These are phyloP conservation scores for Sanderia malayensis DNA, from an alignment of 30 jellyfish, hydroid and myxozoan genomes.

Conservation along the genomic window DNA sequence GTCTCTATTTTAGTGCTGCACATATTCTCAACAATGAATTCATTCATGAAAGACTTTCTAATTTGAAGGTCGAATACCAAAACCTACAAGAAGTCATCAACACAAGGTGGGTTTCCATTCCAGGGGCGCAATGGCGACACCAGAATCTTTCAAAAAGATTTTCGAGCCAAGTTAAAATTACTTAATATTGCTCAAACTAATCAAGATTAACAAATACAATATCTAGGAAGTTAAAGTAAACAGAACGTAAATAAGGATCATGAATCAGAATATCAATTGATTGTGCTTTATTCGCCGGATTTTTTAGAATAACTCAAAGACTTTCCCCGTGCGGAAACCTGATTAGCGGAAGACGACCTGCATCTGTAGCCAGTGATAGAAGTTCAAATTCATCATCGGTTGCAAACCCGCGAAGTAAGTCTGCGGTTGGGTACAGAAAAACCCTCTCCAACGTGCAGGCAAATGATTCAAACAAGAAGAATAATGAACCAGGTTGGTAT, in stretches of 20 bases:
- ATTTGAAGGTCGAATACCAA: slow-evolving; percentile 68
- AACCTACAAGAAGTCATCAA: slow-evolving; percentile 49
- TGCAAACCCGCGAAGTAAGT: slow-evolving; percentile 17
- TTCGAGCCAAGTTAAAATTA: too few species aligned
- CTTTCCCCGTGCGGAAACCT: not conserved
- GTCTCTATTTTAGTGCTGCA: slow-evolving; percentile 56
- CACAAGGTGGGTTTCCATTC: too few species aligned
- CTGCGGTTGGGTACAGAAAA: slow-evolving; percentile 40
- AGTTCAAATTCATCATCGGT: not conserved
- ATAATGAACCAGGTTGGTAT: too few species aligned
- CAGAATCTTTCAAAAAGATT: too few species aligned
- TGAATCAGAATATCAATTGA: too few species aligned
- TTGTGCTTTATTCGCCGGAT: too few species aligned
- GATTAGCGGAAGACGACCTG: slow-evolving; percentile 16
- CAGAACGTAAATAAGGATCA: too few species aligned
- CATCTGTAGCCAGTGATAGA: slow-evolving; percentile 40
- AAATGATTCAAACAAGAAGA: not conserved
- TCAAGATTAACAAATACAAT: too few species aligned
- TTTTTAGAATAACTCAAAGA: too few species aligned
- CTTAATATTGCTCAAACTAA: too few species aligned
- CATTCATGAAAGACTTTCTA: slow-evolving; percentile 51
- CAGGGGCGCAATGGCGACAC: too few species aligned
- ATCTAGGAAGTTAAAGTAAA: too few species aligned
- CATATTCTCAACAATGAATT: slow-evolving; percentile 59
- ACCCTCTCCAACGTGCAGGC: not conserved